Evolutionary conservation across 2,797 vertebrate species (phyloP), one percentile per base, ranked within the genome.

Genomic region (Danio albolineatus): DNA sequence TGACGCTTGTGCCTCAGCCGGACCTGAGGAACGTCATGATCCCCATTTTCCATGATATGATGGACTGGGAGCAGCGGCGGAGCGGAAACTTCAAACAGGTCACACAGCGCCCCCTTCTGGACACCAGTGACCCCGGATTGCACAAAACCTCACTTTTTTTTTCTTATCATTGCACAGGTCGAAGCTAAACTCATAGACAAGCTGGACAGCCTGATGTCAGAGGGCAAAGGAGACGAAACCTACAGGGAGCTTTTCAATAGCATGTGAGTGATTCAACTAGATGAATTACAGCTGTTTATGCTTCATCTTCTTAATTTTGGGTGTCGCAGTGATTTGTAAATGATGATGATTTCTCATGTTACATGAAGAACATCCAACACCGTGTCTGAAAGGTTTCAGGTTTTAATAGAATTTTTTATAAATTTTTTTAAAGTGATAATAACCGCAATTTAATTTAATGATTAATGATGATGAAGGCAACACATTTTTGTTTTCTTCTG

Each of bases 1-100:
- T 99, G 89, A 99, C 98, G 12, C 89, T 99, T 88, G 98, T 99
- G 64, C 98, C 98, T 56, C 98, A 99, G 86, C 94, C 97, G 2
- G 98, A 99, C 88, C 92, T 99, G 79, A 95, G 98, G 76, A 99
- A 98, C 78, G 97, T 99, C 87, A 98, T 99, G 97, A 99, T 99
- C 89, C 98, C 98, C 56, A 98, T 99, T 90, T 99, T 99, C 89
- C 98, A 99, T 14, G 98, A 99, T 91, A 99, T 99, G 97, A 99
- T 99, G 97, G 97, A 99, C 87, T 99, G 98, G 98, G 98, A 99
- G 85, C 98, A 99, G 91, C 94, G 97, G 28, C 93, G 96, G 79
- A 98, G 96, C 10, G 98, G 98, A 62, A 99, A 96, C 90, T 99
- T 99, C 82, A 99, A 99, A 84, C 98, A 99, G 96, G 98, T 98